Evolutionary conservation across 2,888 invertebrate genomes (phyloP).

Genomic region (Drosophila sordidapex): DNA sequence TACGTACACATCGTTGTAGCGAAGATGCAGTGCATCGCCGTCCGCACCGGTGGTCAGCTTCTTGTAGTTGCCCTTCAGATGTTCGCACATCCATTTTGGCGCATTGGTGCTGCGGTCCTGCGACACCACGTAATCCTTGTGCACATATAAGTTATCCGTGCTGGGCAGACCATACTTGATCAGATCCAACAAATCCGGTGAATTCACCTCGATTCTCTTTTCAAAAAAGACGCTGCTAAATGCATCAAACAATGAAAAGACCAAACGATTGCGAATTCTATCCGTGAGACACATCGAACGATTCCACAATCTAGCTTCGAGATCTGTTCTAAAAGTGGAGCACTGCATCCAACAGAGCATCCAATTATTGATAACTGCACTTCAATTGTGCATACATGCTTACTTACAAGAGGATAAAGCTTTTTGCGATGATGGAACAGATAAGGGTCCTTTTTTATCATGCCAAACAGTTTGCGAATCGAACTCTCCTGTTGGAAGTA

Average conservation of each 20-base stretch:
- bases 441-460: slow-evolving; percentile 57
- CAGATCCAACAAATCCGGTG: slow-evolving; percentile 47
- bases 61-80: slow-evolving; percentile 44
- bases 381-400: not conserved
- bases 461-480: slow-evolving; percentile 41
- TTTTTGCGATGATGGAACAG: slow-evolving; percentile 62
- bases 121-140: slow-evolving; percentile 68
- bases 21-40: slow-evolving; percentile 47
- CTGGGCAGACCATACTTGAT: slow-evolving; percentile 66
- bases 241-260: slow-evolving; percentile 43
- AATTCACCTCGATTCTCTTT: slow-evolving; percentile 7
- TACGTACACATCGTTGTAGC: slow-evolving; percentile 66
- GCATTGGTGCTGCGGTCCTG: slow-evolving; percentile 44
- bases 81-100: slow-evolving; percentile 66
- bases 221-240: slow-evolving; percentile 29
- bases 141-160: slow-evolving; percentile 54
- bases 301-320: slow-evolving; percentile 59
- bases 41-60: slow-evolving; percentile 39
- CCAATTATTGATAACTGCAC: not conserved
- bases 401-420: slow-evolving; percentile 60
- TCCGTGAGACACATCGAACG: slow-evolving; percentile 25
- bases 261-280: slow-evolving; percentile 42
- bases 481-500: slow-evolving; percentile 64
- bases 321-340: slow-evolving; percentile 56
- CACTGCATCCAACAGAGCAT: slow-evolving; percentile 27